Conservation (phyloP, 2,113 vertebrate species). For the Scolopax mira region DNA sequence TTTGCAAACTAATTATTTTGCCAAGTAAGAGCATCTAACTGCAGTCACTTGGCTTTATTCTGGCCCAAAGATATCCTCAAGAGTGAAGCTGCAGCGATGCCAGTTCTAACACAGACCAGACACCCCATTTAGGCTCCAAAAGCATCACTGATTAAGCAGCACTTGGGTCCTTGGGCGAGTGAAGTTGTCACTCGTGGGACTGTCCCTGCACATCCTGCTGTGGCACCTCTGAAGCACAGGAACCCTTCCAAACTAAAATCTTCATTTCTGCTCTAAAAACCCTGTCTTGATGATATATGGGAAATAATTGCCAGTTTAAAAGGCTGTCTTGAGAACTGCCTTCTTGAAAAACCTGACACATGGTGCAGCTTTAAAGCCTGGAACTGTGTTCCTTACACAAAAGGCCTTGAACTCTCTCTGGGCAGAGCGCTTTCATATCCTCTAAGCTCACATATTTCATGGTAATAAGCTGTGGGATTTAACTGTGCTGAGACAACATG, state of each 20-base stretch:
- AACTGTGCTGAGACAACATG: not conserved
- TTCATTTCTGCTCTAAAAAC: not conserved
- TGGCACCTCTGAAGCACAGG: not conserved
- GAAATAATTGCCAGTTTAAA: conserved; percentile 37
- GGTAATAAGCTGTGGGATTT: conserved; percentile 69
- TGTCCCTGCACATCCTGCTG: not conserved
- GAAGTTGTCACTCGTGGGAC: not conserved
- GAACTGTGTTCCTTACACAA: not conserved
- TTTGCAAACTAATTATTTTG: not conserved
- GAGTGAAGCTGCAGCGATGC: not conserved
- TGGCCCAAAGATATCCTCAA: not conserved
- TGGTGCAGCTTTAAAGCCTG: conserved; percentile 2
- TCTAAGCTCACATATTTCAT: conserved; percentile 44
- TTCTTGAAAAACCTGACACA: conserved; percentile 30
- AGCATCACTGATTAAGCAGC: not conserved
- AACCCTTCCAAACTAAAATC: not conserved
- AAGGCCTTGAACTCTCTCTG: conserved; percentile 53
- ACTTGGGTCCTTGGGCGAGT: not conserved
- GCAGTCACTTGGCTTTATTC: not conserved
- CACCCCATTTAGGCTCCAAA: not conserved
- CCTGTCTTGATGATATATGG: not conserved
- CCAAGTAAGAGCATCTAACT: not conserved
- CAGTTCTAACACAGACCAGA: not conserved
- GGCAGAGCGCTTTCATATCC: conserved; percentile 53
- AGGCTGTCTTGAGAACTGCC: not conserved